Conservation (phyloP, 2,113 vertebrate genomes). For the Crotalus horridus region DNA sequence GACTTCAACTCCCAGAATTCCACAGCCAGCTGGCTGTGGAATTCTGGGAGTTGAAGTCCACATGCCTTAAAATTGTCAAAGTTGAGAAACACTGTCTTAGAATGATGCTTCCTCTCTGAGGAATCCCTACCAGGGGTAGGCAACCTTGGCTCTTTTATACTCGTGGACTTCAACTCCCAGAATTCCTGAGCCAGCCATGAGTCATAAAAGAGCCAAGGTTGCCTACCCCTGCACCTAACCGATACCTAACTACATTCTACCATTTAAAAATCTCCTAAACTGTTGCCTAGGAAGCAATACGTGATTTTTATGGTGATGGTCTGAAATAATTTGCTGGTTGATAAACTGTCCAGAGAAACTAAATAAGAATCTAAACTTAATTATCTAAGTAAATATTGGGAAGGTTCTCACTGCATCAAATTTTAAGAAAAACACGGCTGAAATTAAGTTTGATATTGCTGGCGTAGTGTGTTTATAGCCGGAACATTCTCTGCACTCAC, state of each 20-base stretch:
- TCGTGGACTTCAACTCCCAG: no score
- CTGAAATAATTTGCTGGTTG: background rate
- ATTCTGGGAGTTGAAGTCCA: no score
- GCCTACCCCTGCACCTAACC: no score
- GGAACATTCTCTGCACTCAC: background rate
- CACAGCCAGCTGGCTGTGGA: no score
- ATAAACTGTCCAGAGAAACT: background rate
- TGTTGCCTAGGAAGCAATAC: background rate
- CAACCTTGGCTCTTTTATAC: no score
- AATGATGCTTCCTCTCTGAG: constrained; percentile 6
- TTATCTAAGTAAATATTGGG: background rate
- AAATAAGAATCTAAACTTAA: background rate
- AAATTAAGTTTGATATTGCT: background rate
- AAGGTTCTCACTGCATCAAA: background rate
- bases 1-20: no score
- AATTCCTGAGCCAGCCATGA: no score
- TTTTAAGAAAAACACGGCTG: background rate
- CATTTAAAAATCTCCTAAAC: background rate
- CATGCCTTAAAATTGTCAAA: no score
- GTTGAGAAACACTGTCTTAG: no score
- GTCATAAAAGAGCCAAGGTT: no score
- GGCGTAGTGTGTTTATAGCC: background rate
- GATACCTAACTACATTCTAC: no score
- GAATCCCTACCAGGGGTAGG: background rate
- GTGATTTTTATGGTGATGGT: background rate